These are phyloP conservation scores for Lutra lutra DNA, from an alignment of 2,797 vertebrate species.

Conservation along the genomic window DNA sequence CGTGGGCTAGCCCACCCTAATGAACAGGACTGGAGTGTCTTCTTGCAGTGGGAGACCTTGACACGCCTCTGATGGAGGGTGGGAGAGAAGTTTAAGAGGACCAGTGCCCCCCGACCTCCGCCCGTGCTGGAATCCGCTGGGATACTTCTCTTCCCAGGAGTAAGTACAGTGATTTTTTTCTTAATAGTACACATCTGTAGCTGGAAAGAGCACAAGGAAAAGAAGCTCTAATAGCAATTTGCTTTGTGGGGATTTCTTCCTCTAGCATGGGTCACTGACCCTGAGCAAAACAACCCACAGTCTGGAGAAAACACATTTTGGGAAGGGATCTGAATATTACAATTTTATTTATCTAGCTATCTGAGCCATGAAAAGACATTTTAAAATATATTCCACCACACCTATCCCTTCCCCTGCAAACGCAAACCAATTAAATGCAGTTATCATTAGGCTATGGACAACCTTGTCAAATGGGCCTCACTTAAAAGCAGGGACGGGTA, in stretches of 20 bases:
- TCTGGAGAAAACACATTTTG: neutral
- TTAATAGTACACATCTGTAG: neutral
- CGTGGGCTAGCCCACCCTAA: neutral
- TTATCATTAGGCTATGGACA: neutral
- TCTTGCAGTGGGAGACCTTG: neutral
- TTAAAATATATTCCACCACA: neutral
- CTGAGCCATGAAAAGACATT: neutral
- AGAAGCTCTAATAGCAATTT: neutral
- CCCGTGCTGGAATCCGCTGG: neutral
- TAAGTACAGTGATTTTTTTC: neutral
- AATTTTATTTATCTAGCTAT: neutral
- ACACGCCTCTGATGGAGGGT: too few species aligned
- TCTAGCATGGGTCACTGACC: neutral
- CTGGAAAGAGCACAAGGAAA: neutral
- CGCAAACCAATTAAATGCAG: neutral
- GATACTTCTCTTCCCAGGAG: neutral
- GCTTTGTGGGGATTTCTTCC: neutral
- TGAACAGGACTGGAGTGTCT: neutral
- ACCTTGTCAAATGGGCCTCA: neutral
- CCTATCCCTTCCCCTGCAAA: neutral
- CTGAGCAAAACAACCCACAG: neutral
- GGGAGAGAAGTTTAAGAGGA: neutral
- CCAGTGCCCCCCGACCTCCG: too few species aligned
- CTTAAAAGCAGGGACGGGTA: neutral
- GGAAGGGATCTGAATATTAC: neutral